A percentile compares a stretch with the other conserved stretches of the same genome.
Evolutionary conservation across 2,797 vertebrate genomes (phyloP).

Genomic region (Fundulus diaphanus): DNA sequence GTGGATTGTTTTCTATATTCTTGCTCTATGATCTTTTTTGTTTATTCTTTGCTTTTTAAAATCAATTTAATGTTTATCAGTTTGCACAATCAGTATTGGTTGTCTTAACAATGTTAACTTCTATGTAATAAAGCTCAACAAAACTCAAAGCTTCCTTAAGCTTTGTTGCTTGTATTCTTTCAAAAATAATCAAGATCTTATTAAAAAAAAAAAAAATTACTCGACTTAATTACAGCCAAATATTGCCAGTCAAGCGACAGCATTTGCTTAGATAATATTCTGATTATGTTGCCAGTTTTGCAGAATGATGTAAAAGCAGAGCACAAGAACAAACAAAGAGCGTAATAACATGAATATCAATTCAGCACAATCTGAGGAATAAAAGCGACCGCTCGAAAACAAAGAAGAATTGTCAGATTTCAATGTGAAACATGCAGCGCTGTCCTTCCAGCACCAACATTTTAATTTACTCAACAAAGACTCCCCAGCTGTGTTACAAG

Average conservation of each 20-base stretch:
- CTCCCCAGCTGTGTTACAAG: slow-evolving; percentile 82
- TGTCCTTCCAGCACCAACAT: slow-evolving; percentile 73
- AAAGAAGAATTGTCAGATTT: slow-evolving; percentile 48
- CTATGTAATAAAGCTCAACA: background rate
- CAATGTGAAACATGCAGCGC: slow-evolving; percentile 56
- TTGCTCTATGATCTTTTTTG: background rate
- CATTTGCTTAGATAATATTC: background rate
- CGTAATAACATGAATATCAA: background rate
- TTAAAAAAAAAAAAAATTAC: background rate
- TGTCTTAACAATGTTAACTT: too few relatives aligned
- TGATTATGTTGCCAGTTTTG: background rate
- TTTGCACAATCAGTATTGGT: too few relatives aligned
- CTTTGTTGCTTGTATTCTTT: background rate
- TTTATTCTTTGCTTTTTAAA: background rate
- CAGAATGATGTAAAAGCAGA: background rate
- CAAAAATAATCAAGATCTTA: background rate
- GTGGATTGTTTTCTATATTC: background rate
- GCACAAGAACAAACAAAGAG: background rate
- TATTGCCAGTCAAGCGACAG: background rate
- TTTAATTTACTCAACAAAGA: slow-evolving; percentile 85
- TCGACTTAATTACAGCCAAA: background rate
- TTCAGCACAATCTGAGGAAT: background rate
- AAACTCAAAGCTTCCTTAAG: background rate
- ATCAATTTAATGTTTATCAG: too few relatives aligned
- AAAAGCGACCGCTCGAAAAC: slow-evolving; percentile 35